Evolutionary conservation across 1,140 invertebrate genomes (phyloP), one percentile per base, ranked within the genome.

Genomic region (Ctenoplectra terminalis): DNA sequence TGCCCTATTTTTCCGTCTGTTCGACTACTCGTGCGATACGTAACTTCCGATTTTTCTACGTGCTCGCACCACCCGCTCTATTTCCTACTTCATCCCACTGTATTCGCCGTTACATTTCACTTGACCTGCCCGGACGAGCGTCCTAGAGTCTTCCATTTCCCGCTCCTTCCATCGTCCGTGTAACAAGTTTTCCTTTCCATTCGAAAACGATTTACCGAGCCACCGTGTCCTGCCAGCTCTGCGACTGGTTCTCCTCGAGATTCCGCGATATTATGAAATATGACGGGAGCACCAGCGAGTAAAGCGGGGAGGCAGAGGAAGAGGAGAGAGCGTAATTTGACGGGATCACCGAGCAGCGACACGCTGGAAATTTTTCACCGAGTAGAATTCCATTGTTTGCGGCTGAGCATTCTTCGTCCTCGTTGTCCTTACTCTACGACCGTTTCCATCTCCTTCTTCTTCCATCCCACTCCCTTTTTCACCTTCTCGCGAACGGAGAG

Each of bases 171-270:
- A n/a, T 54, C 0, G 13, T 40, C 34, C 11, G 34, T 46, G 34
- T 63, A 74, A 73, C 46, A 64, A 73, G 76, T 78, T 60, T 71
- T 48, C 70, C 78, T 74, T 80, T 63, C 34, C 58, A 73, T 71
- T 79, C 69, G 74, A 69, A 77, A 77, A 56, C 74, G 74, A 77
- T 77, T 77, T 77, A 67, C 63, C 61, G 74, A 31, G 63, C 37
- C 20, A 58, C 74, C 56, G 34, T 63, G 34, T 63, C 23, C 34
- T 63, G 23, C 23, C 60, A n/a, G 60, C 23, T 37, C 34, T 11
- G 17, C 58, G 71, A 29, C 7, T 20, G 43, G 29, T 17, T 46
- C 26, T 23, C 50, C 63, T 66, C 50, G 48, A 56, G 74, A 69
- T 56, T 46, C 63, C 63, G 50, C 26, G 74, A 69, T 77, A 77